Evolutionary conservation across 2,797 vertebrate genomes (phyloP), one percentile per base, ranked within the genome.

Genomic region (Lutjanus campechanus): DNA sequence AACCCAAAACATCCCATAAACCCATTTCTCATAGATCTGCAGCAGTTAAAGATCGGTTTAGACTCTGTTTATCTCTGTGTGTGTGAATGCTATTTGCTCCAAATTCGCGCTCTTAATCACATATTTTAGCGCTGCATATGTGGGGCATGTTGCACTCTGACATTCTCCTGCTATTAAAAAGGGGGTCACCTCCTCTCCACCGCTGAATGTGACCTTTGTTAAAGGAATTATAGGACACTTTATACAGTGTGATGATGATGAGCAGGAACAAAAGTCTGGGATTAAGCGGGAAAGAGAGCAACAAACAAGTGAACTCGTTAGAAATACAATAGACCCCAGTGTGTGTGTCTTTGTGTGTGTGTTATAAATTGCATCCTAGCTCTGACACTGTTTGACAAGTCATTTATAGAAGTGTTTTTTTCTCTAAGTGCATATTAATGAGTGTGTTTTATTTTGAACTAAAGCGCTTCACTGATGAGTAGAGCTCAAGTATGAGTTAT

Each of bases 161-260:
- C 82, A 74, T 88, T 89, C 85, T 81, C 81, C 82, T 46, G 80
- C 76, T 69, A 17, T 76, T 70, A 75, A 81, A 93, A 94, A 92
- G 63, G 87, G 90, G 93, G 93, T 92, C 93, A 91, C 77, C 88
- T 90, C 72, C 81, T 77, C 86, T 71, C 29, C 54, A 54, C 73
- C 5, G 73, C 77, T 93, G 86, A 94, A 93, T 93, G 90, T 93
- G 89, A 94, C 89, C 93, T 94, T 95, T 95, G 93, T 95, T 94
- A 76, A 20, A 79, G 87, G 91, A 90, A 92, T 93, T 90, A 92
- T 84, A 76, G 88, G 85, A 84, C 72, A 89, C 69, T 90, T 85
- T 86, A 85, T 89, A 87, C 84, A 83, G 81, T 80, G 87, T 78
- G 86, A 88, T 71, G 86, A 88, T 71, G 83, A 91, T 89, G 92